These are phyloP conservation scores for Mastacembelus armatus DNA, from an alignment of 2,797 vertebrate species.

Conservation along the genomic window DNA sequence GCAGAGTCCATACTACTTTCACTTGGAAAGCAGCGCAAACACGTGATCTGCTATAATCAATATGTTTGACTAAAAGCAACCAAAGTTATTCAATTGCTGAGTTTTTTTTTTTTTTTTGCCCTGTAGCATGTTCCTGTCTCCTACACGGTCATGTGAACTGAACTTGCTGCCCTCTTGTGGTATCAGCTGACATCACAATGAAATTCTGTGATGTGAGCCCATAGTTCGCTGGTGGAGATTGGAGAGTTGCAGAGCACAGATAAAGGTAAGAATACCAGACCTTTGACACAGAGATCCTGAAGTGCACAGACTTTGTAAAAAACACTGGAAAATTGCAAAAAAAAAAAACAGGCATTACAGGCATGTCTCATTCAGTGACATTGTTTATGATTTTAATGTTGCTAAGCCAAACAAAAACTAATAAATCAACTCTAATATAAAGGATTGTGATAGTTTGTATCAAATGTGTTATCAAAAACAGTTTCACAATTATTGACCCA, in stretches of 20 bases:
- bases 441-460: background rate
- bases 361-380: no score
- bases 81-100: constrained; percentile 24
- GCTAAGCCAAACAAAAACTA: background rate
- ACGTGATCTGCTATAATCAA: constrained; percentile 22
- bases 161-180: constrained; percentile 68
- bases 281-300: no score
- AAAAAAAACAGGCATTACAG: no score
- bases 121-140: background rate
- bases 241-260: background rate
- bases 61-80: constrained; percentile 20
- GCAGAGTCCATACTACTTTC: background rate
- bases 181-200: background rate
- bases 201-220: background rate
- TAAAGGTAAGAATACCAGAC: no score
- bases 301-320: no score
- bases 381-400: background rate
- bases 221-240: background rate
- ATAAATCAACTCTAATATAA: background rate
- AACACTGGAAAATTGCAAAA: no score
- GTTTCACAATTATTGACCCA: background rate
- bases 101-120: background rate
- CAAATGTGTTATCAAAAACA: background rate
- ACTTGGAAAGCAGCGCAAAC: background rate
- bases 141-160: background rate